Evolutionary conservation across 2,797 vertebrate genomes (phyloP), one percentile per base, ranked within the genome.

Genomic region (Hydrolagus colliei): DNA sequence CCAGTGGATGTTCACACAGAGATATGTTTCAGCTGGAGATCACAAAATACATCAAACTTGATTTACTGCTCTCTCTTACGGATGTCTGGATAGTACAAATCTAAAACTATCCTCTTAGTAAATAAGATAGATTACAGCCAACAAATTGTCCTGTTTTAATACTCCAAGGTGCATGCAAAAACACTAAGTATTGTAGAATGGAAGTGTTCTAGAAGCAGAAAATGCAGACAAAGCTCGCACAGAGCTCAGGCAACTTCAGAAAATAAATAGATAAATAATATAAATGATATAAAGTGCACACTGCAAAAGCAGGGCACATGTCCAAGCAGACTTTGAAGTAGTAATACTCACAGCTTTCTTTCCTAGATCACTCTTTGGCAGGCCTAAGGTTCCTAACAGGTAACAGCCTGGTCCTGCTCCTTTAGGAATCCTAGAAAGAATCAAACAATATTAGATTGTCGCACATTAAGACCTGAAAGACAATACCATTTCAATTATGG

Each of bases 331-430:
- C 68, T 72, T 86, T 74, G 63, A 87, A 85, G 75, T 65, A 78
- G 14, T 20, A 67, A 87, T 90, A 99, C 98, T 99, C 93, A 99
- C 98, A 93, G 97, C 97, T 97, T 99, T 99, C 93, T 99, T 99
- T 90, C 97, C 97, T 89, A 95, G 96, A 89, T 99, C 98, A 86
- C 96, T 96, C 94, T 99, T 99, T 86, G 97, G 95, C 85, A 98
- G 90, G 0, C 96, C 94, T 74, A 99, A 93, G 79, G 96, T 96
- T 87, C 98, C 98, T 86, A 95, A 92, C 86, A 99, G 95, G 72
- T 97, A 99, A 88, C 98, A 98, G 63, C 98, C 97, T 62, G 98
- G 97, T 91, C 95, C 94, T 18, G 97, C 95, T 85, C 97, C 98
- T 91, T 99, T 99, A 85, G 98, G 98, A 89, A 99, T 93, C 93